Percentiles rank a stretch among this genome's conserved stretches.
Conservation (phyloP, 2,888 invertebrate species). For the Thera obeliscata region DNA sequence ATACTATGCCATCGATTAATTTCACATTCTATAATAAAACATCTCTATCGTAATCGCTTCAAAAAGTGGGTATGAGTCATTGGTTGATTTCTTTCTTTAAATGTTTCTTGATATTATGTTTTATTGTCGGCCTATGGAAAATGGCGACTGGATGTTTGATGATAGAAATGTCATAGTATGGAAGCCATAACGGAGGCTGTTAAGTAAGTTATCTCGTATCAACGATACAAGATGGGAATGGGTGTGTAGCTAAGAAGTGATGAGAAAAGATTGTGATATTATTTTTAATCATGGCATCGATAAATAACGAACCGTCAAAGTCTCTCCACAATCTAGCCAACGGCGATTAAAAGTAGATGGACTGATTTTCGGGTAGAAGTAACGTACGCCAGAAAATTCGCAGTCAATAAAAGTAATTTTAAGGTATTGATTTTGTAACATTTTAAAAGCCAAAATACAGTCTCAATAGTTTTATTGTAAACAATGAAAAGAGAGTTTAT, state of each 20-base stretch:
- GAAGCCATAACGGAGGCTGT: constrained; percentile 50
- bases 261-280: constrained; percentile 80
- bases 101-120: constrained; percentile 24
- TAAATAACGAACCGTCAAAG: constrained; percentile 49
- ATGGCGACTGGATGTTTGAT: constrained; percentile 25
- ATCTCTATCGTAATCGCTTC: constrained; percentile 9
- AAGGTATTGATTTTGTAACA: constrained; percentile 73
- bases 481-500: constrained; percentile 80
- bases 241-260: constrained; percentile 47
- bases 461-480: constrained; percentile 74
- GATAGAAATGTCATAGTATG: constrained; percentile 39
- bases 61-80: constrained; percentile 6
- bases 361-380: constrained; percentile 83
- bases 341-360: constrained; percentile 75
- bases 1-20: constrained; percentile 26
- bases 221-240: constrained; percentile 10
- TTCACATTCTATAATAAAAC: constrained; percentile 26
- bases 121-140: constrained; percentile 38
- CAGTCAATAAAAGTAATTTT: constrained; percentile 75
- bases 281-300: constrained; percentile 70
- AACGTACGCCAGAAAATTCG: constrained; percentile 75
- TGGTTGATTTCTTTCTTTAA: constrained; percentile 12
- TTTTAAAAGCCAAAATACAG: constrained; percentile 77
- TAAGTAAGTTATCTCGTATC: constrained; percentile 26
- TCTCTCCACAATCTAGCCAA: constrained; percentile 68